Conservation (phyloP, 2,888 invertebrate genomes). For the Psococerastis gibbosa region DNA sequence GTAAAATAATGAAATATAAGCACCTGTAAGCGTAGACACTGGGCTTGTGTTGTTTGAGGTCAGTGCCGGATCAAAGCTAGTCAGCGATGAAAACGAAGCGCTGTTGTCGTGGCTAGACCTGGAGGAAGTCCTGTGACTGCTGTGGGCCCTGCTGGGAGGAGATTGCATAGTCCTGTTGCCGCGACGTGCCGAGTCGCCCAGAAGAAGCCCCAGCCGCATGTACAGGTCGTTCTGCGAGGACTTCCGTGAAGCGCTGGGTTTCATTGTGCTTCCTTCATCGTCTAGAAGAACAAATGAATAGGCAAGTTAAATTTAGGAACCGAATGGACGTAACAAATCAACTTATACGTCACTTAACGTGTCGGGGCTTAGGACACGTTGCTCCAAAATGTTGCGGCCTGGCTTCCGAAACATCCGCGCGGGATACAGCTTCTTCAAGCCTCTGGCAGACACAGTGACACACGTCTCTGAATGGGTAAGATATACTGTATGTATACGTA, state of each 20-base stretch:
- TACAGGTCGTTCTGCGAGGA: slow-evolving; percentile 59
- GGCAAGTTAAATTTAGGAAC: too few species aligned
- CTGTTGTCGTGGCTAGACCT: slow-evolving; percentile 22
- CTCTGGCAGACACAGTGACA: too few species aligned
- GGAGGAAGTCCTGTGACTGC: slow-evolving; percentile 14
- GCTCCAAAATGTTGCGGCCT: too few species aligned
- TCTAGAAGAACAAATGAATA: slow-evolving; percentile 29
- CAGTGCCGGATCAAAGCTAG: slow-evolving; percentile 41
- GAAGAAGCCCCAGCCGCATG: slow-evolving; percentile 60
- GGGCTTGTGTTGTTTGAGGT: slow-evolving; percentile 72
- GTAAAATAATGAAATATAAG: too few species aligned
- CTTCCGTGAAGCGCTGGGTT: slow-evolving; percentile 29
- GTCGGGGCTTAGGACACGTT: too few species aligned
- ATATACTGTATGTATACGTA: too few species aligned
- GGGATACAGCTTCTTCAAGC: too few species aligned
- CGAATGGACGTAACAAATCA: too few species aligned
- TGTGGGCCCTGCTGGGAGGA: slow-evolving; percentile 19
- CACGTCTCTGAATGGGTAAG: too few species aligned
- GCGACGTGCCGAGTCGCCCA: slow-evolving; percentile 47
- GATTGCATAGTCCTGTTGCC: slow-evolving; percentile 22
- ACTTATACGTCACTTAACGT: too few species aligned
- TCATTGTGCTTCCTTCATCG: slow-evolving; percentile 51
- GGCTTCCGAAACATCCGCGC: too few species aligned
- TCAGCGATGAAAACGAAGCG: slow-evolving; percentile 33
- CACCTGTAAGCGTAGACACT: slow-evolving; percentile 67